Percentiles rank a stretch among this genome's conserved stretches.
Conservation (phyloP, 2,113 vertebrate species). For the Poecile atricapillus region DNA sequence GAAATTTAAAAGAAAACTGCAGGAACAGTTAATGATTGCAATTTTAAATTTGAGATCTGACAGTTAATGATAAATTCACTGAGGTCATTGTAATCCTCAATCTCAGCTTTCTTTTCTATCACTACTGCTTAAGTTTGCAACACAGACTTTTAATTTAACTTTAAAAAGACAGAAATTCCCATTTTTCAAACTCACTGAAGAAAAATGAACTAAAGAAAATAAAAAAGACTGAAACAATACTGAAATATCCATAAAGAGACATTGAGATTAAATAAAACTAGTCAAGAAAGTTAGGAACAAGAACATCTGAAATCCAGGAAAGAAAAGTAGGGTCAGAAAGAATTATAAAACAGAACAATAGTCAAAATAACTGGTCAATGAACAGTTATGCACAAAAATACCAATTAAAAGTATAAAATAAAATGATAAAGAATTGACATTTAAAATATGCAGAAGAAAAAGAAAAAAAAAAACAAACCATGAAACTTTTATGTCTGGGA, state of each 20-base stretch:
- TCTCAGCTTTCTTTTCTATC: not conserved
- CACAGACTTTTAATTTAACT: not conserved
- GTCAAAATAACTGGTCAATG: not conserved
- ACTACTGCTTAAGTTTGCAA: not conserved
- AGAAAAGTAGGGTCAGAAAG: not conserved
- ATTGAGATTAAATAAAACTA: not conserved
- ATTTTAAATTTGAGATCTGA: not conserved
- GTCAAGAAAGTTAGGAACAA: not conserved
- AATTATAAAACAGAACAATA: not conserved
- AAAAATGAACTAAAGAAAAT: not conserved
- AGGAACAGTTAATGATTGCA: not conserved
- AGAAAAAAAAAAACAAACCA: not conserved
- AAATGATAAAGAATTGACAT: not conserved
- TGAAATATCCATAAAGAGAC: not conserved
- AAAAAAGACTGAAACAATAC: rapidly evolving
- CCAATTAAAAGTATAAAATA: not conserved
- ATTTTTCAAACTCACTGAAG: not conserved
- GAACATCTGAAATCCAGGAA: not conserved
- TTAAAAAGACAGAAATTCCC: not conserved
- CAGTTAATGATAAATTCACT: not conserved
- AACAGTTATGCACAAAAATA: not conserved
- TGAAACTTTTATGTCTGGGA: not conserved
- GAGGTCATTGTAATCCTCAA: not conserved
- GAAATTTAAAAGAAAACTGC: not conserved
- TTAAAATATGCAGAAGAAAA: not conserved